A percentile compares a stretch with the other conserved stretches of the same genome.
Evolutionary conservation across 92 coral and sea anemone species (phyloP).

Genomic region (Phymanthus crucifer): DNA sequence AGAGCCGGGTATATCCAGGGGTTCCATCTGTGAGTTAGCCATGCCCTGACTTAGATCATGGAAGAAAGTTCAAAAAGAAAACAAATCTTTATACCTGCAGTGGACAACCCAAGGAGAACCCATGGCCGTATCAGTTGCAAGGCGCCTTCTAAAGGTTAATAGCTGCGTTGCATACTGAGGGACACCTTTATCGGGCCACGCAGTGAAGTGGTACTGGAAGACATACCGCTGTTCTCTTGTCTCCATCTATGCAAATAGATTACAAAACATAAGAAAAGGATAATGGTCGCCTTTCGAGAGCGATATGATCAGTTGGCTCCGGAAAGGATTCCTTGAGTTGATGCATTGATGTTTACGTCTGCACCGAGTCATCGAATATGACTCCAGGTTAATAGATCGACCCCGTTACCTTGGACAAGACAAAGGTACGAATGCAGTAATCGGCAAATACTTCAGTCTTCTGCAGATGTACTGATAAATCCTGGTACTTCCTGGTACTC

Average conservation of each 20-base stretch:
- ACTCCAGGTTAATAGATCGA: no score
- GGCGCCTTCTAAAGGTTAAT: slow-evolving; percentile 46
- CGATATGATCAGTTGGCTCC: no score
- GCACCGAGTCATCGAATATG: no score
- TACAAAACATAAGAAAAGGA: no score
- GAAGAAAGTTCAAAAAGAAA: not conserved
- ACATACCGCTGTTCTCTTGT: slow-evolving; percentile 38
- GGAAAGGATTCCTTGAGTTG: no score
- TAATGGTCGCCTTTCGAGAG: no score
- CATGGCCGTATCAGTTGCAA: slow-evolving; percentile 29
- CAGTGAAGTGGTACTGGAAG: slow-evolving; percentile 61
- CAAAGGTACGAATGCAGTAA: not conserved
- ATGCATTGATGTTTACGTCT: no score
- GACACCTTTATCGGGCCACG: slow-evolving; percentile 84
- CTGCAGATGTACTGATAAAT: not conserved
- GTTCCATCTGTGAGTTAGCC: no score
- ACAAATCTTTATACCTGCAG: slow-evolving; percentile 51
- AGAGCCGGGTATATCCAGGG: no score
- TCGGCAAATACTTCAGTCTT: slow-evolving; percentile 21
- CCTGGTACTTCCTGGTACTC: slow-evolving; percentile 1
- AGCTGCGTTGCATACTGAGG: slow-evolving; percentile 65
- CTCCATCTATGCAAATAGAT: not conserved
- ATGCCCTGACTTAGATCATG: no score
- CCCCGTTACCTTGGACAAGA: slow-evolving; percentile 7
- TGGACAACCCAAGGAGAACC: slow-evolving; percentile 53